These are phyloP conservation scores for Hirtodrosophila duncani DNA, from an alignment of 2,888 invertebrate genomes.

Conservation along the genomic window DNA sequence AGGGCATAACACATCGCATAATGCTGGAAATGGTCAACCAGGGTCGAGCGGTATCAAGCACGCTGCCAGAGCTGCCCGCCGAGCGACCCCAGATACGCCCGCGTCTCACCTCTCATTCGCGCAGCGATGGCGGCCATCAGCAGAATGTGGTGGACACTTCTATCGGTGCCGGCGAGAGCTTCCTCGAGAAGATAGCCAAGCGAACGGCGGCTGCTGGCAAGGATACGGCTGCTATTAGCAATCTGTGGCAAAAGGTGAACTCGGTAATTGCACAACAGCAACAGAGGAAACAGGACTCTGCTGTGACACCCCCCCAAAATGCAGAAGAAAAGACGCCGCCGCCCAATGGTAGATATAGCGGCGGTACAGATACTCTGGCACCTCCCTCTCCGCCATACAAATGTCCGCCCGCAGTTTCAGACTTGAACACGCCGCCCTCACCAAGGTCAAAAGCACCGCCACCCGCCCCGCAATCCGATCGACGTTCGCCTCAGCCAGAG, in stretches of 20 bases:
- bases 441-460: not conserved
- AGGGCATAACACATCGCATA: conserved; percentile 64
- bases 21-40: conserved; percentile 65
- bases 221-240: conserved; percentile 58
- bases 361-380: conserved; percentile 21
- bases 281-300: conserved; percentile 50
- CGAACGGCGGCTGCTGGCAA: conserved; percentile 60
- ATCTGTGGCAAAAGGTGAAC: conserved; percentile 74
- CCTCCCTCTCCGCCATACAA: conserved; percentile 47
- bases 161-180: conserved; percentile 57
- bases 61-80: conserved; percentile 75
- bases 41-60: conserved; percentile 72
- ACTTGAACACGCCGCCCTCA: conserved; percentile 6
- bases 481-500: not conserved
- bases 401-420: conserved; percentile 28
- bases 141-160: conserved; percentile 33
- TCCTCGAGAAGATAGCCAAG: conserved; percentile 75
- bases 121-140: conserved; percentile 40
- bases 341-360: conserved; percentile 53
- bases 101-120: conserved; percentile 60
- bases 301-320: not conserved
- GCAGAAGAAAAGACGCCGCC: conserved; percentile 3
- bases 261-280: conserved; percentile 48
- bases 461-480: not conserved
- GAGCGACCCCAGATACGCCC: conserved; percentile 76